Base-by-base conservation (phyloP, 2,888 invertebrate species). In the Halictus ligatus region DNA sequence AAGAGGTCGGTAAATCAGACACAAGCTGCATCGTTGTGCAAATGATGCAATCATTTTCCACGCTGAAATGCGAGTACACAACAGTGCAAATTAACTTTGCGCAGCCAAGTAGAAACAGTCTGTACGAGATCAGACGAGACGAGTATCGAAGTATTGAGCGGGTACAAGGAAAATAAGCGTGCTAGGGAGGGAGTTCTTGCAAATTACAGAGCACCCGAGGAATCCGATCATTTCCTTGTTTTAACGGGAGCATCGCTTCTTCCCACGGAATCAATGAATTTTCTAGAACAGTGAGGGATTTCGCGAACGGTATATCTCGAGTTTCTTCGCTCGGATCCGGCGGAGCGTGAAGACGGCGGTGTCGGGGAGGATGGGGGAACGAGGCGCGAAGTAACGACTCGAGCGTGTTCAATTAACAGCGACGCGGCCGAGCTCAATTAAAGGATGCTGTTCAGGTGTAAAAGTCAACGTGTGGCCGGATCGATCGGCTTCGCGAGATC, bases 401-500 rank as follows among this genome's bases (percentile, higher is more conserved):
- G 83, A 89, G 82, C 82, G 84, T 88, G 84, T 87, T 75, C 84
- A 88, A 87, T 88, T 88, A 86, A 81, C 78, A 43, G 75, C 75
- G 69, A 79, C 81, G 80, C 81, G 80, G 71, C 73, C 60, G 77
- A 73, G 71, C 83, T 87, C 90, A 88, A 89, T 89, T 89, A 89
- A 88, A 81, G 88, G 83, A 80, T 82, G 75, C 67, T 83, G 88
- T 85, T 85, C 89, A 75, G 81, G 88, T 87, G 90, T 89, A 80
- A 85, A 83, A 86, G 81, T 84, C 86, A 80, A 85, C 88, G n/a
- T n/a, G n/a, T 12, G 83, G 80, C 60, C 72, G 64, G 88, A 80
- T 89, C 87, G 54, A 89, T 78, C 83, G 81, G 75, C 80, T 74
- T 76, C 71, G 78, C 87, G 77, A 83, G 84, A 77, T 78, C 79